Evolutionary conservation across 2,113 vertebrate genomes (phyloP), one percentile per base, ranked within the genome.

Genomic region (Atractosteus spatula): DNA sequence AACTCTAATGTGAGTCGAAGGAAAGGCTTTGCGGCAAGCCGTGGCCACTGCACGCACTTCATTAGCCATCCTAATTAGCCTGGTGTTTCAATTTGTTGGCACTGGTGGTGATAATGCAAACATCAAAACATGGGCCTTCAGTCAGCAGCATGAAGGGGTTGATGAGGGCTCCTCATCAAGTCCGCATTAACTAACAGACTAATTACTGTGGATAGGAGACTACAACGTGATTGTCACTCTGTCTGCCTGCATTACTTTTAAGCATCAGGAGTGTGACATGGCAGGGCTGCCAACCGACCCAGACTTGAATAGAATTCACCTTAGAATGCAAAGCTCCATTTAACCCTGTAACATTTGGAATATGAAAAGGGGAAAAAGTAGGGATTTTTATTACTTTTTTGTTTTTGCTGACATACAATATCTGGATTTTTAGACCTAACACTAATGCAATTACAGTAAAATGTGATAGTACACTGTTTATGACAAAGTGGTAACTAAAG

Each of bases 61-160:
- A 97, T 98, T 96, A 97, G 94, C 91, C 92, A 87, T 91, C 90
- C 92, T 97, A 97, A 99, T 99, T 97, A 98, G 95, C 93, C 89
- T 90, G 91, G 90, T 91, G 92, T 91, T 92, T 92, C 94, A 94
- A 95, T 95, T 97, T 95, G 95, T 96, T 94, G 91, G 91, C 90
- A 93, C 92, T 91, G 84, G 92, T 94, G 92, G 94, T 94, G 95
- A 96, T 94, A 95, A 92, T 88, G 88, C 92, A 93, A 94, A 94
- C 91, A 93, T 95, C 92, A 92, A 90, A 94, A 82, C 84, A 88
- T 88, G 85, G 88, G 91, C 92, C 91, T 88, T 93, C 90, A 84
- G 92, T 94, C 90, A 93, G 92, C 89, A 92, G 80, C 84, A 82
- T 74, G 93, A 91, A 93, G 93, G 89, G 93, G 88, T 85, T 92